phyloP scores from a whole-genome alignment of 2,888 invertebrate genomes.

The Ophion costatus region DNA sequence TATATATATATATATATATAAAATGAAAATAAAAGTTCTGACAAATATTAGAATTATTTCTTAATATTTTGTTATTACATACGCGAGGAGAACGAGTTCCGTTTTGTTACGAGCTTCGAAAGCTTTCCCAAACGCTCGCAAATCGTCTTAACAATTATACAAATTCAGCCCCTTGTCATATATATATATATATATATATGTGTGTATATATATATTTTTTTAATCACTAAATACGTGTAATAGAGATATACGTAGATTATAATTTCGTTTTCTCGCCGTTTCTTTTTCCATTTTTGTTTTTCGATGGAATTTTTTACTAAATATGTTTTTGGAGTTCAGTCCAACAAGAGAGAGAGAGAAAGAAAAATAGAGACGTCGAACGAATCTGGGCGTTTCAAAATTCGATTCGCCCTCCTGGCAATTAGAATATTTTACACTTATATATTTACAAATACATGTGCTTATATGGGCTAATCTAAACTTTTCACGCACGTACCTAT shows the following conservation, averaged over 20 bases:
- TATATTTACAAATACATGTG: slow-evolving; percentile 59
- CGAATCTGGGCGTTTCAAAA: slow-evolving; percentile 8
- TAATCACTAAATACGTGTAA: background rate
- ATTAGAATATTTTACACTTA: slow-evolving; percentile 38
- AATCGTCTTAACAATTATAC: slow-evolving; percentile 30
- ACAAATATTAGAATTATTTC: slow-evolving; percentile 42
- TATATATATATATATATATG: slow-evolving; percentile 3
- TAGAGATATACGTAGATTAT: background rate
- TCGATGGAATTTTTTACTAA: slow-evolving; percentile 28
- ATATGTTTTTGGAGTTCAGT: background rate
- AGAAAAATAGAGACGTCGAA: slow-evolving; percentile 13
- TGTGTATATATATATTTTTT: background rate
- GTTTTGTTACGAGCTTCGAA: slow-evolving; percentile 58
- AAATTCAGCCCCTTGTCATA: background rate
- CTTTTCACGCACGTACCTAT: slow-evolving; percentile 62
- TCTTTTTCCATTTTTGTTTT: slow-evolving; percentile 7
- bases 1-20: background rate
- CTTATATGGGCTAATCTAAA: slow-evolving; percentile 37
- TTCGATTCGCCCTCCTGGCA: slow-evolving; percentile 25
- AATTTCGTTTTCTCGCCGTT: too few relatives aligned
- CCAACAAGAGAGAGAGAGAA: background rate
- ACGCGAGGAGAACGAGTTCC: slow-evolving; percentile 66
- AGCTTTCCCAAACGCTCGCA: slow-evolving; percentile 56
- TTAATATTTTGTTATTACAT: slow-evolving; percentile 37
- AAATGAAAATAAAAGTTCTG: slow-evolving; percentile 26